Base-by-base conservation (phyloP, 2,888 invertebrate genomes). In the Bombylius major region DNA sequence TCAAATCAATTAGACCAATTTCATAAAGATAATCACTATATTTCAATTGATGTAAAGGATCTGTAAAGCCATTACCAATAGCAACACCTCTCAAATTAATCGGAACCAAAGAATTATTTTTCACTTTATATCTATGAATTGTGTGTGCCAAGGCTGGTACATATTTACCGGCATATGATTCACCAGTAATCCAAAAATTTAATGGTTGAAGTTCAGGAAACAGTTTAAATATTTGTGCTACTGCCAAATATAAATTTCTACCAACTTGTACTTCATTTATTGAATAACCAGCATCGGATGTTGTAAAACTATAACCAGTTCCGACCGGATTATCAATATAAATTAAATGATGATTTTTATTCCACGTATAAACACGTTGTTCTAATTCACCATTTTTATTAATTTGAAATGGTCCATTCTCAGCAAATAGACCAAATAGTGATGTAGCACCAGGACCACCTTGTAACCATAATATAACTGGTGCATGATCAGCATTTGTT, bases 311-410 rank as follows among this genome's bases (percentile, higher is more conserved):
- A 69, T 86, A 96, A 0, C 95, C 95, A 4, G 92, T 87, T 4
- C 93, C 92, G 1, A 90, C 95, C 0, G 95, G 95, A 71, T 92
- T 95, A 70, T 96, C 95, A 56, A 96, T 87, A 69, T 89, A 96
- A 55, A 96, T 79, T 47, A 95, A 89, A 61, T 72, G 67, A 45
- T 89, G 89, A 11, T 82, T 82, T 47, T 80, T 73, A 55, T 83
- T 85, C 95, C 95, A 96, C 9, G 86, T 82, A 64, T 84, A 86
- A 63, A 86, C 80, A 47, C 90, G 79, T 60, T 80, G 69, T 70
- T 68, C 76, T 58, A 76, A 60, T 51, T 67, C 68, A 31, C 70
- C 72, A 8, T 70, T 66, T 14, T 65, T 62, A 51, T 78, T 78
- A 1, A 86, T 77, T 51, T 69, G 65, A 62, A 84, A 82, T 0